A percentile compares a stretch with the other conserved stretches of the same genome.
Conservation (phyloP, 2,888 invertebrate species). For the Aporophyla nigra region DNA sequence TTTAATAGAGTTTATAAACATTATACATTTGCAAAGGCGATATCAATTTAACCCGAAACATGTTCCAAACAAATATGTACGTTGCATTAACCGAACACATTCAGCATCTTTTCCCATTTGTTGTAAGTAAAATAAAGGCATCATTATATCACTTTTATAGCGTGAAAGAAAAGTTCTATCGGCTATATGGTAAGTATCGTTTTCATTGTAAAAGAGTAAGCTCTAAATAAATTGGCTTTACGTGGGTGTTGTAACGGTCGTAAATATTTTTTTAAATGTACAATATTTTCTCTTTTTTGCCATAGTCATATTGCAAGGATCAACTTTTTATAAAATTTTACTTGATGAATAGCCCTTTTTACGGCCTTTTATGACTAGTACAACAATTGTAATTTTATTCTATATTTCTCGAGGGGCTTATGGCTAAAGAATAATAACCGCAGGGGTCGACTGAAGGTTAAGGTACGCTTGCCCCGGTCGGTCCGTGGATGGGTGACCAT, state of each 20-base stretch:
- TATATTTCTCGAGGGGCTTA: too few relatives aligned
- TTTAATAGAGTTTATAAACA: neutral
- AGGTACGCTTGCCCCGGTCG: too few relatives aligned
- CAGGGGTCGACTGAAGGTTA: too few relatives aligned
- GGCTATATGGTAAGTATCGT: neutral
- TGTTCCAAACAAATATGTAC: constrained; percentile 20
- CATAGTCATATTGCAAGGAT: neutral
- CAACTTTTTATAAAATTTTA: neutral
- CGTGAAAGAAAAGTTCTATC: constrained; percentile 7
- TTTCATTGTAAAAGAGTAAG: constrained; percentile 8
- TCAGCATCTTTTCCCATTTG: neutral
- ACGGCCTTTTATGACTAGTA: neutral
- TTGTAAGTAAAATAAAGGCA: constrained; percentile 23
- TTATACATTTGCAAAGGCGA: constrained; percentile 6
- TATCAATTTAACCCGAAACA: too few relatives aligned
- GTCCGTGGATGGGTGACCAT: too few relatives aligned
- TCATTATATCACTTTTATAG: constrained; percentile 41
- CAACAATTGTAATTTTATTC: too few relatives aligned
- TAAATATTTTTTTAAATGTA: neutral
- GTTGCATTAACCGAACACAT: neutral
- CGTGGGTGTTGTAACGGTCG: neutral
- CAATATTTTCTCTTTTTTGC: too few relatives aligned
- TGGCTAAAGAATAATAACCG: too few relatives aligned
- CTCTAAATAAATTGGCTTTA: constrained; percentile 1
- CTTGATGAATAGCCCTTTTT: neutral